Conservation (phyloP, 2,113 vertebrate species). For the Sturnus vulgaris region DNA sequence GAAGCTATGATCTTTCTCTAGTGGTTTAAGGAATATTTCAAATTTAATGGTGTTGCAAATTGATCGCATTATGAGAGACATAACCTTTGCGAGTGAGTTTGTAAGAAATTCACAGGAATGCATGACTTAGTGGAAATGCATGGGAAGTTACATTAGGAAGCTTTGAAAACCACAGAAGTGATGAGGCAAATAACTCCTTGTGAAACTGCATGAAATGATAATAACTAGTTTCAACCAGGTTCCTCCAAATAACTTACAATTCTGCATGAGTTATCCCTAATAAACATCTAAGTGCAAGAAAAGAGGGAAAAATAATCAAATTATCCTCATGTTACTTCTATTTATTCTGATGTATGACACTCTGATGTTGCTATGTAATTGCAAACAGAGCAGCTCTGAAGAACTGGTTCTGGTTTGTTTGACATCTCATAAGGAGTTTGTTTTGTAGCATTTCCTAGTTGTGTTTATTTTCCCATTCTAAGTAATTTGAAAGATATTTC, state of each 20-base stretch:
- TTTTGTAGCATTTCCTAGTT: background rate
- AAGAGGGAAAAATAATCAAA: conserved; percentile 9
- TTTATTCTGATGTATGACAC: background rate
- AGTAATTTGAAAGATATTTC: background rate
- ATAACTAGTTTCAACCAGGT: conserved; percentile 10
- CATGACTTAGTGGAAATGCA: background rate
- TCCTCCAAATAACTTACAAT: background rate
- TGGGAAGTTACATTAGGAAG: conserved; percentile 4
- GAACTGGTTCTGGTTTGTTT: background rate
- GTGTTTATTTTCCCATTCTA: background rate
- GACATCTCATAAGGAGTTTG: background rate
- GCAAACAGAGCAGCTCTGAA: background rate
- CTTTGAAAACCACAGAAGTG: conserved; percentile 6
- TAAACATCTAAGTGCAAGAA: background rate
- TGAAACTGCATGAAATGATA: conserved; percentile 28
- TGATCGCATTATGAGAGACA: background rate
- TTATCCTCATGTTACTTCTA: background rate
- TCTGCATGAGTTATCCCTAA: background rate
- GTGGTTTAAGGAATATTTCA: conserved; percentile 15
- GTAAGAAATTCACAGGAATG: background rate
- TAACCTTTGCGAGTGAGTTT: background rate
- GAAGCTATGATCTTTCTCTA: background rate
- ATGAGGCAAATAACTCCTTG: conserved; percentile 10
- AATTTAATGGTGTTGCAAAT: conserved; percentile 38
- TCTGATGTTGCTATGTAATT: background rate